A percentile compares a stretch with the other conserved stretches of the same genome.
phyloP scores from a whole-genome alignment of 2,797 vertebrate genomes.

The Coilia nasus region DNA sequence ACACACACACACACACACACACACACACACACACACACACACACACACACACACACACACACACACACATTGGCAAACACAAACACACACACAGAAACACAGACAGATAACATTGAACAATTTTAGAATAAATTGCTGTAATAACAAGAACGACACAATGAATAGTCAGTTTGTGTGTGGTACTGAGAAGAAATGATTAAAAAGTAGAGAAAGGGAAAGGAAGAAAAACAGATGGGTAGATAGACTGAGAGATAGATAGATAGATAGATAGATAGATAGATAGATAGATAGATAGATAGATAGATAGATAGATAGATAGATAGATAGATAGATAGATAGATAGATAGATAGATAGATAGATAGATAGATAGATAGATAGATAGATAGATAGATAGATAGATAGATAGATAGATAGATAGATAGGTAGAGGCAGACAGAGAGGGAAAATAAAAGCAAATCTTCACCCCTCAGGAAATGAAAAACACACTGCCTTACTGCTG shows the following conservation, averaged over 20 bases:
- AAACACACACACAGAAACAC: conserved; percentile 11
- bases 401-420: conserved; percentile 33
- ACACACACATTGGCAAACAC: conserved; percentile 13
- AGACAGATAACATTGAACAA: neutral
- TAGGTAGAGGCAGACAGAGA: conserved; percentile 10
- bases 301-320: too few relatives aligned
- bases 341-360: too few relatives aligned
- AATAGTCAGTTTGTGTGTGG: neutral
- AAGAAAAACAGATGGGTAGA: neutral
- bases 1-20: conserved; percentile 21
- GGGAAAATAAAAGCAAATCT: neutral
- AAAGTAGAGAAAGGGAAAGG: neutral
- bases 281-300: too few relatives aligned
- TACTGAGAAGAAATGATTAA: neutral
- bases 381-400: neutral
- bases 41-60: conserved; percentile 19
- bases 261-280: too few relatives aligned
- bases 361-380: too few relatives aligned
- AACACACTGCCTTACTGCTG: conserved; percentile 11
- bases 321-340: too few relatives aligned
- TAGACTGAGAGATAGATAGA: too few relatives aligned
- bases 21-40: conserved; percentile 19
- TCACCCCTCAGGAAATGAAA: neutral
- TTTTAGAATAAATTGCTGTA: neutral
- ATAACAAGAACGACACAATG: neutral